Evolutionary conservation across 1,140 invertebrate genomes (phyloP).

Genomic region (Leptinotarsa undecemlineata): DNA sequence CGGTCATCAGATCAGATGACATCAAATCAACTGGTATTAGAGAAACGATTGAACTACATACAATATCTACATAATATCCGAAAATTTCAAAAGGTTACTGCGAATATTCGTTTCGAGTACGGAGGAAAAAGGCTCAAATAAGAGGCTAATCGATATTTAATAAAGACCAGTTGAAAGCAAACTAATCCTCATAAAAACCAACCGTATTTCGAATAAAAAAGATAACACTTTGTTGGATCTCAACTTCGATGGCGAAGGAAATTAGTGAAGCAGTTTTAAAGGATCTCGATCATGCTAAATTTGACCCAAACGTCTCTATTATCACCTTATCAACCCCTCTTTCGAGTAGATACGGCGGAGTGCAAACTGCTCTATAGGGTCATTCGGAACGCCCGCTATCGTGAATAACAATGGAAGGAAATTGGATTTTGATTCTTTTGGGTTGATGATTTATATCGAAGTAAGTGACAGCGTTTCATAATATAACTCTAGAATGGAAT

Average conservation of each 20-base stretch:
- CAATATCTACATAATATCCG: no score
- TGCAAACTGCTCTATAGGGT: slow-evolving; percentile 11
- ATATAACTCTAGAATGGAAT: no score
- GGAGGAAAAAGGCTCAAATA: no score
- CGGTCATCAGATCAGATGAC: no score
- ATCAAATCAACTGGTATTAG: no score
- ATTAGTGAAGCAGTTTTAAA: slow-evolving; percentile 36
- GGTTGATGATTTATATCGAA: background rate
- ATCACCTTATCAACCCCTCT: slow-evolving; percentile 30
- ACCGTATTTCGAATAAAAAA: slow-evolving; percentile 2
- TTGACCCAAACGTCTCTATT: slow-evolving; percentile 38
- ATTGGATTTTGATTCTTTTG: slow-evolving; percentile 11
- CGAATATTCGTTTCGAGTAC: no score
- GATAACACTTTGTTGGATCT: slow-evolving; percentile 29
- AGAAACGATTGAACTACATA: no score
- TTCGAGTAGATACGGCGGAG: slow-evolving; percentile 22
- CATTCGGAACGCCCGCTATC: slow-evolving; percentile 17
- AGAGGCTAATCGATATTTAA: no score
- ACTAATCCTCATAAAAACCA: slow-evolving; percentile 4
- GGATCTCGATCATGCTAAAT: slow-evolving; percentile 42
- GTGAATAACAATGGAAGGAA: slow-evolving; percentile 8
- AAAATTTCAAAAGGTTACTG: no score
- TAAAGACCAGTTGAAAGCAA: no score
- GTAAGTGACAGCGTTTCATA: background rate
- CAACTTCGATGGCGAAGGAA: slow-evolving; percentile 29